These are phyloP conservation scores for Grammomys surdaster DNA, from an alignment of 2,113 vertebrate genomes.

Conservation along the genomic window DNA sequence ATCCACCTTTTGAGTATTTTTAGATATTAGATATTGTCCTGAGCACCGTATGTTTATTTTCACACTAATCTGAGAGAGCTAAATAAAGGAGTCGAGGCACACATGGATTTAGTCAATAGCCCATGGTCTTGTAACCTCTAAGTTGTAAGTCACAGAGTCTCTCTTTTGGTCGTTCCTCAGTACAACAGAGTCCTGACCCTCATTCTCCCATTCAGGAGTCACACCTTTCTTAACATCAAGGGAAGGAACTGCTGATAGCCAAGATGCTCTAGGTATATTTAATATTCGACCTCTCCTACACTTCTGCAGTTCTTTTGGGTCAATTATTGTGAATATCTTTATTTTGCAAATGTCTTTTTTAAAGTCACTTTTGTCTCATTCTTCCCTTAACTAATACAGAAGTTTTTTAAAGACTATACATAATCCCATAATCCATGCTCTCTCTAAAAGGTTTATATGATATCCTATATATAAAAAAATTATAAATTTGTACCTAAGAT, in stretches of 20 bases:
- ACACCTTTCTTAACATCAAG: not conserved
- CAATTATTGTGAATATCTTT: not conserved
- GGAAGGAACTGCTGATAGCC: not conserved
- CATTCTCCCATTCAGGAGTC: not conserved
- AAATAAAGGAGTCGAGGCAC: not conserved
- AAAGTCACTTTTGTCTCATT: constrained; percentile 10
- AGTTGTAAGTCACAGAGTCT: constrained; percentile 1
- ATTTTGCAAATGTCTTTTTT: not conserved
- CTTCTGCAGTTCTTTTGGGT: not conserved
- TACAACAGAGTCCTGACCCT: too few species aligned
- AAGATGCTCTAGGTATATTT: not conserved
- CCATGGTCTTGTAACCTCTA: not conserved
- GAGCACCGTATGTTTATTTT: not conserved
- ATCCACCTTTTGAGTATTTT: not conserved
- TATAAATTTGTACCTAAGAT: constrained; percentile 8
- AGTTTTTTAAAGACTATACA: constrained; percentile 16
- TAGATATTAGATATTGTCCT: not conserved
- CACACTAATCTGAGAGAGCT: not conserved
- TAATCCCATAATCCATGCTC: not conserved
- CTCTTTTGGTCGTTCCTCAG: not conserved
- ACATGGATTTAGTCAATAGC: not conserved
- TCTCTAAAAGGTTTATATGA: constrained; percentile 48
- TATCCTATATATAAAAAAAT: constrained; percentile 29
- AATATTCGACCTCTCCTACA: not conserved
- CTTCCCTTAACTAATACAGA: not conserved